A percentile compares a stretch with the other conserved stretches of the same genome.
Evolutionary conservation across 92 coral and sea anemone species (phyloP).

Genomic region (Zoanthus sociatus): DNA sequence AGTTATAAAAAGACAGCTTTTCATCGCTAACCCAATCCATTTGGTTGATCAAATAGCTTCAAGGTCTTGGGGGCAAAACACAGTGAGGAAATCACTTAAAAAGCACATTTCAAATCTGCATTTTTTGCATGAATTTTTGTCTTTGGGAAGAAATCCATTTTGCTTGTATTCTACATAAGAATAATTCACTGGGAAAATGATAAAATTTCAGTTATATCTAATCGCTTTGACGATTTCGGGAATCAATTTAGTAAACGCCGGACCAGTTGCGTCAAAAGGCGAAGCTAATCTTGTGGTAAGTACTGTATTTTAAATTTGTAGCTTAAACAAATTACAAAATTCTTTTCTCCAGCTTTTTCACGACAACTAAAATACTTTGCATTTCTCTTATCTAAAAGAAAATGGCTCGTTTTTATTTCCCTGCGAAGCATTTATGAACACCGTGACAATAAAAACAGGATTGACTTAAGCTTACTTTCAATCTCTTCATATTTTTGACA

Average conservation of each 20-base stretch:
- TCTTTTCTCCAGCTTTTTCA: background rate
- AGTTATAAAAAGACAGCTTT: background rate
- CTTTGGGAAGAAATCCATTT: background rate
- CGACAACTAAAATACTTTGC: background rate
- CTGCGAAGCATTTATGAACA: background rate
- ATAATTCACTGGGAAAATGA: background rate
- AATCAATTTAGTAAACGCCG: background rate
- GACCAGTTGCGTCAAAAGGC: constrained; percentile 44
- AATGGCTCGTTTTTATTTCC: background rate
- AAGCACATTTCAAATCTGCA: background rate
- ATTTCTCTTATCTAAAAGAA: background rate
- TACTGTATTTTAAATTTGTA: background rate
- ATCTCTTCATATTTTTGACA: constrained; percentile 1
- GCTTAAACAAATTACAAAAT: background rate
- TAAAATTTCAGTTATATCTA: background rate
- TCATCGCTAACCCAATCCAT: background rate
- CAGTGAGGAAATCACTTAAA: background rate
- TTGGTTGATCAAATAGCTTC: constrained; percentile 3
- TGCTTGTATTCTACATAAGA: background rate
- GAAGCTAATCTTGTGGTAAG: constrained; percentile 39
- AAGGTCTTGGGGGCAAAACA: background rate
- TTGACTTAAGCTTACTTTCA: constrained; percentile 6
- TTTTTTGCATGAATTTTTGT: background rate
- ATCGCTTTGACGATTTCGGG: background rate
- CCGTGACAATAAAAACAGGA: constrained; percentile 20